Evolutionary conservation across 2,888 invertebrate genomes (phyloP), one percentile per base, ranked within the genome.

Genomic region (Torymus auratus): DNA sequence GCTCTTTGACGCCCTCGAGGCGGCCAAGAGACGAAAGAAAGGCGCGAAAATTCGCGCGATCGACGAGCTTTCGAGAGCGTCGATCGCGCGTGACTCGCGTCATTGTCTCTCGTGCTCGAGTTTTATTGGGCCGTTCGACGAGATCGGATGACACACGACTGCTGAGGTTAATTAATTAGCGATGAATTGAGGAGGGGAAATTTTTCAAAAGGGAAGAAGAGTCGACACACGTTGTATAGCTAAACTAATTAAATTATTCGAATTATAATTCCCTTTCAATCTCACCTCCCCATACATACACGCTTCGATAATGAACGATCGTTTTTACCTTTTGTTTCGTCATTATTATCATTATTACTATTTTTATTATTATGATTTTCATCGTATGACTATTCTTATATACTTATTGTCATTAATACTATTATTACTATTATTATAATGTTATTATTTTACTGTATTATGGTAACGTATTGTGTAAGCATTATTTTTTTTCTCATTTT

Each of bases 261-360:
- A 83, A 52, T 76, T 77, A 41, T 41, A 62, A 73, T 67, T 56
- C 64, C 68, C n/a, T 70, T 80, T 53, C 41, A 15, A 71, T 53
- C 67, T 68, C 62, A 73, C 70, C 23, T 62, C 67, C 23, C 61
- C 69, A 41, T 68, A 58, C 64, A 73, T 72, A 75, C 73, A 76
- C 74, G 70, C 60, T 77, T 76, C 76, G 72, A 80, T 79, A 73
- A 75, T 80, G 53, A 68, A 83, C 74, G 50, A 80, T 67, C 82
- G 15, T 74, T 62, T 65, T 20, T 58, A 69, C 1, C 68, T 82
- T 10, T 52, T 23, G 82, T 80, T 69, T 71, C 41, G 0, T 7
- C 60, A 62, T 75, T 64, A 75, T 74, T 20, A 75, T 81, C 73
- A 82, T 83, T 78, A 79, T 82, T 79, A 78, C 76, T 55, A 72